Evolutionary conservation across 2,888 invertebrate genomes (phyloP).

Genomic region (Lamellibrachia columna): DNA sequence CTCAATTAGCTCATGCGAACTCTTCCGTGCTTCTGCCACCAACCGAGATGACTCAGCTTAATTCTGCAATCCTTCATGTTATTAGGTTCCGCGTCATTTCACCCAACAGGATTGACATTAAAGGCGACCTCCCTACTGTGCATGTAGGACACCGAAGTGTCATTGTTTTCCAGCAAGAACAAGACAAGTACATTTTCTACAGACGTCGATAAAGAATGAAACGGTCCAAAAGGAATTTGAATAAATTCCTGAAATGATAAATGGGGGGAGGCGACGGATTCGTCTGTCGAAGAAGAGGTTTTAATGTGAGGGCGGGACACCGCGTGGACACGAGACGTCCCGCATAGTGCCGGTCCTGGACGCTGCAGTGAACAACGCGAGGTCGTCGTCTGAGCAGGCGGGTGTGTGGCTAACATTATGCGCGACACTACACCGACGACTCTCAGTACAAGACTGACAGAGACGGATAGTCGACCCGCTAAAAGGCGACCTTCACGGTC

Average conservation of each 20-base stretch:
- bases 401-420: neutral
- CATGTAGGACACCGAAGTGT: neutral
- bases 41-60: neutral
- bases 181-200: neutral
- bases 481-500: neutral
- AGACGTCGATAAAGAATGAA: neutral
- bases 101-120: neutral
- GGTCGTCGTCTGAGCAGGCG: neutral
- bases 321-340: neutral
- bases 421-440: neutral
- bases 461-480: neutral
- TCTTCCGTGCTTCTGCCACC: neutral
- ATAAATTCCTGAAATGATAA: neutral
- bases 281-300: neutral
- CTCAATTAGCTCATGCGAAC: no score
- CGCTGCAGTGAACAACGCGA: neutral
- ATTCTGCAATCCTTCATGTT: neutral
- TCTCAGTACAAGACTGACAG: neutral
- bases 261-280: neutral
- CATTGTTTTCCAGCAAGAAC: neutral
- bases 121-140: neutral
- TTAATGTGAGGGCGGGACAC: neutral
- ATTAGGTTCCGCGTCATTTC: neutral
- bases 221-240: neutral
- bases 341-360: neutral